phyloP scores from a whole-genome alignment of 2,888 invertebrate species.

The Cantharis rufa region DNA sequence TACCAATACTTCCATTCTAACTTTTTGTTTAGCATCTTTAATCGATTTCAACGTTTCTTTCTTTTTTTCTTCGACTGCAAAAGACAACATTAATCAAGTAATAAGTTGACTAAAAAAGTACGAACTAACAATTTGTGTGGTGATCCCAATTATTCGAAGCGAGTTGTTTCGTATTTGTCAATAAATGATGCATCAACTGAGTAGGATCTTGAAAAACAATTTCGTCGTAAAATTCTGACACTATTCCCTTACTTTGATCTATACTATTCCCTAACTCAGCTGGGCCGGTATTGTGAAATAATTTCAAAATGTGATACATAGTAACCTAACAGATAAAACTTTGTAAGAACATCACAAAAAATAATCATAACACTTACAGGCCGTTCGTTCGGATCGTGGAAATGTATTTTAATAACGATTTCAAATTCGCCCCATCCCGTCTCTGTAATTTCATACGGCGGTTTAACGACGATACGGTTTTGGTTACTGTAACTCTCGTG shows the following conservation, averaged over 20 bases:
- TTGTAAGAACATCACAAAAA: not conserved
- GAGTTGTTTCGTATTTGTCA: constrained; percentile 76
- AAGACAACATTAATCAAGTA: not conserved
- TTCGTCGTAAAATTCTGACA: constrained; percentile 95
- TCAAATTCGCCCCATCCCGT: constrained; percentile 99
- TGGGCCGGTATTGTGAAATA: constrained; percentile 80
- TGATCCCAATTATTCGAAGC: constrained; percentile 77
- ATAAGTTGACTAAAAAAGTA: not conserved
- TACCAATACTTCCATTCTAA: constrained; percentile 80
- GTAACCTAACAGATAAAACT: constrained; percentile 72
- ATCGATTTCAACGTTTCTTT: constrained; percentile 78
- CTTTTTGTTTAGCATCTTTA: constrained; percentile 77
- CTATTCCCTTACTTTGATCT: constrained; percentile 72
- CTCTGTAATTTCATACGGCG: constrained; percentile 96
- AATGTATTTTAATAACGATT: constrained; percentile 96
- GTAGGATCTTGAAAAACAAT: constrained; percentile 92
- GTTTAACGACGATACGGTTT: constrained; percentile 89
- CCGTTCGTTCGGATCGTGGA: constrained; percentile 93
- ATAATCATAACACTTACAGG: constrained; percentile 66
- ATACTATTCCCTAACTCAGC: constrained; percentile 62
- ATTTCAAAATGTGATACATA: constrained; percentile 90
- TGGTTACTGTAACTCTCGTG: constrained; percentile 97
- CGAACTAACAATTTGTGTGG: constrained; percentile 81
- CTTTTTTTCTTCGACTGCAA: constrained; percentile 87
- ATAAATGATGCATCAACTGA: constrained; percentile 85